Conservation (phyloP, 2,113 vertebrate genomes). For the Antennarius striatus region DNA sequence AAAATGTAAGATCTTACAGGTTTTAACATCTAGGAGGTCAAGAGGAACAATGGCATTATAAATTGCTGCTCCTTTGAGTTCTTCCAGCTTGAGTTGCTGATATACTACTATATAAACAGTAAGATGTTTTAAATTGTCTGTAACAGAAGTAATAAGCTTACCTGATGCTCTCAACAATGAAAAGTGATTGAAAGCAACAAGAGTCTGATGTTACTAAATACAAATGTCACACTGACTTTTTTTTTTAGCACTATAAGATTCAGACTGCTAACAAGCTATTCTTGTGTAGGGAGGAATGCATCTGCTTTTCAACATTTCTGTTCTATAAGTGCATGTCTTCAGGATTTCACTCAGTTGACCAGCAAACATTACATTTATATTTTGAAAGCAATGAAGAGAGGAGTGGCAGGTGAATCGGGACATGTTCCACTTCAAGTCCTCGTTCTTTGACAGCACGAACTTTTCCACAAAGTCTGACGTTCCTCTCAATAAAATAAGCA, state of each 20-base stretch:
- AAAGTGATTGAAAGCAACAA: constrained; percentile 19
- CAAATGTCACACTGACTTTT: constrained; percentile 34
- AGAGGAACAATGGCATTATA: constrained; percentile 20
- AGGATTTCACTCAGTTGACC: constrained; percentile 7
- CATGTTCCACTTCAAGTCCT: constrained; percentile 89
- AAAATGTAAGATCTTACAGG: neutral
- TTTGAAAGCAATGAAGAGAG: constrained; percentile 80
- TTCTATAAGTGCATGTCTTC: too few relatives aligned
- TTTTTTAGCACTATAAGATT: neutral
- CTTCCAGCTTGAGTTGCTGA: constrained; percentile 42
- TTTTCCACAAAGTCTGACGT: constrained; percentile 88
- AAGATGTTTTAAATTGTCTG: constrained; percentile 2
- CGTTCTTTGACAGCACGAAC: constrained; percentile 80
- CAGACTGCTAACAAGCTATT: too few relatives aligned
- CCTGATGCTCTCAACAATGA: constrained; percentile 22
- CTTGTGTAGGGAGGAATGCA: too few relatives aligned
- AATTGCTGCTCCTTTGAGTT: constrained; percentile 18
- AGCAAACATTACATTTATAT: constrained; percentile 70
- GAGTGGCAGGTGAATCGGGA: constrained; percentile 87
- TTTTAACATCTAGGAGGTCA: constrained; percentile 27
- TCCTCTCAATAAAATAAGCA: constrained; percentile 84
- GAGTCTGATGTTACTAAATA: constrained; percentile 7
- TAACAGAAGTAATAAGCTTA: constrained; percentile 54
- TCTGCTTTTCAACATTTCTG: too few relatives aligned
- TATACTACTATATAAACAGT: constrained; percentile 20